Conservation (phyloP, 2,113 vertebrate genomes). For the Tringa solitaria region DNA sequence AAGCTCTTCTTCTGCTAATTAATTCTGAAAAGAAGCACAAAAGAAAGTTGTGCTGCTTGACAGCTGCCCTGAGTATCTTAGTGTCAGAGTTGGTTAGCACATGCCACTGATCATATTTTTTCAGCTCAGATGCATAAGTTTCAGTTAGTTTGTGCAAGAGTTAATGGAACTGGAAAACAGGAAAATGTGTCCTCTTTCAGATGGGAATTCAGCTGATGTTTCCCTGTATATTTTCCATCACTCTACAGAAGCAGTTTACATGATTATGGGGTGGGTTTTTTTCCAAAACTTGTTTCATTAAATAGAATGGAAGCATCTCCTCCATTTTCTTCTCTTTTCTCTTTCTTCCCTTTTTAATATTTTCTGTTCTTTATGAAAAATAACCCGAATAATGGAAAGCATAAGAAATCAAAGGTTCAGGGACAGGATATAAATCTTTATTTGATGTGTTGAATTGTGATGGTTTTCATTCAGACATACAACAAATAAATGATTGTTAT, state of each 20-base stretch:
- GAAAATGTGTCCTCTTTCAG: not conserved
- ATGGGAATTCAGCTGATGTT: not conserved
- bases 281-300: not conserved
- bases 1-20: slow-evolving; percentile 62
- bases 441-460: not conserved
- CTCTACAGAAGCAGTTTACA: not conserved
- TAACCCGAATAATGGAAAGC: not conserved
- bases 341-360: not conserved
- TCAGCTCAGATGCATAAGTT: slow-evolving; percentile 11
- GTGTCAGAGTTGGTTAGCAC: slow-evolving; percentile 55
- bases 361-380: not conserved
- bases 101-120: slow-evolving; percentile 52
- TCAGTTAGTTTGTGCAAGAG: not conserved
- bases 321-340: not conserved
- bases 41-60: slow-evolving; percentile 58
- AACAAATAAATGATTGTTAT: not conserved
- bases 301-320: not conserved
- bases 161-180: not conserved
- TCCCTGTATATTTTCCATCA: not conserved
- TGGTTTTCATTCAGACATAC: not conserved
- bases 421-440: not conserved
- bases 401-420: not conserved
- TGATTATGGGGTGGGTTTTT: not conserved
- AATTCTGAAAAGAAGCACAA: slow-evolving; percentile 52
- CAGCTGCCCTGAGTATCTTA: slow-evolving; percentile 56